Evolutionary conservation across 2,888 invertebrate species (phyloP).

Genomic region (Fragum sueziense): DNA sequence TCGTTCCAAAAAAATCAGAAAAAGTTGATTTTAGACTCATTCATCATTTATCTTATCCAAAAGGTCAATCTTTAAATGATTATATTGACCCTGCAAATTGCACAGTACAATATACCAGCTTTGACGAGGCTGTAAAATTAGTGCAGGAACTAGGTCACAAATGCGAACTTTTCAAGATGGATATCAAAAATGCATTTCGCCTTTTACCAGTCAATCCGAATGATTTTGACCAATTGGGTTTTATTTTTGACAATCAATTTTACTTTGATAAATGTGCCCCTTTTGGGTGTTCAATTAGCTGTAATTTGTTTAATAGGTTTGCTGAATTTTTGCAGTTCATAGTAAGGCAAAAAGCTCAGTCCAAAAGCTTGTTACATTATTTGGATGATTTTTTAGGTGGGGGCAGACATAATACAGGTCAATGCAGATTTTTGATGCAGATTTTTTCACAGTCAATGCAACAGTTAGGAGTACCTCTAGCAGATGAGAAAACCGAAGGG

Average conservation of each 20-base stretch:
- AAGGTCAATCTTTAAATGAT: conserved; percentile 38
- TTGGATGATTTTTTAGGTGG: conserved; percentile 46
- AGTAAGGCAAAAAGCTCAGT: neutral
- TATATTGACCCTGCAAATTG: conserved; percentile 26
- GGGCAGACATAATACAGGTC: conserved; percentile 5
- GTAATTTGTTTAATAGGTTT: conserved; percentile 28
- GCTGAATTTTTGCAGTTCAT: conserved; percentile 12
- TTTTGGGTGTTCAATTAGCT: conserved; percentile 36
- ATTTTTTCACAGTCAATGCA: neutral
- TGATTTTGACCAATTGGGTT: conserved; percentile 35
- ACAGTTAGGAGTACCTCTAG: conserved; percentile 21
- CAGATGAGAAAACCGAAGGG: conserved; percentile 26
- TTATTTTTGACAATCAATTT: conserved; percentile 30
- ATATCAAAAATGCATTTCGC: conserved; percentile 28
- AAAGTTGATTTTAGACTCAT: conserved; percentile 36
- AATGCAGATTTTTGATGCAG: neutral
- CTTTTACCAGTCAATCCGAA: conserved; percentile 23
- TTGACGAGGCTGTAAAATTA: conserved; percentile 4
- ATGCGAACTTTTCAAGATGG: conserved; percentile 7
- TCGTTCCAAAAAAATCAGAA: conserved; percentile 33
- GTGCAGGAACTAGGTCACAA: conserved; percentile 6
- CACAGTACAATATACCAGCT: conserved; percentile 19
- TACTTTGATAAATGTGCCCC: conserved; percentile 44
- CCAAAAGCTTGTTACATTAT: conserved; percentile 24
- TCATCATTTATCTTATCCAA: conserved; percentile 43